These are phyloP conservation scores for Elachura formosa DNA, from an alignment of 2,113 vertebrate species.

Conservation along the genomic window DNA sequence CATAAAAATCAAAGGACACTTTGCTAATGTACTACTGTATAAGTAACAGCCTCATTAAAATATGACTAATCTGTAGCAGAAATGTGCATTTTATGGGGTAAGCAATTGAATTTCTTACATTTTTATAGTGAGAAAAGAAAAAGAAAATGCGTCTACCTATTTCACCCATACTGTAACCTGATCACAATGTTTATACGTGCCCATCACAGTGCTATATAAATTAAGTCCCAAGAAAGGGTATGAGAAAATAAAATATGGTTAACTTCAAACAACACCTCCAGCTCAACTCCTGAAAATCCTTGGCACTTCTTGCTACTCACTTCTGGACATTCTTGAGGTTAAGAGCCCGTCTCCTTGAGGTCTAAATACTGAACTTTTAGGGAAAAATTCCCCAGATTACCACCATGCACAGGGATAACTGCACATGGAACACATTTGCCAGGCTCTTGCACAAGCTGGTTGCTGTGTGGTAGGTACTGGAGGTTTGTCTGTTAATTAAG, in stretches of 20 bases:
- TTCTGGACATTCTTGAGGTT: background rate
- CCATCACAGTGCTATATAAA: conserved; percentile 60
- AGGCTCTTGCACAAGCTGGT: background rate
- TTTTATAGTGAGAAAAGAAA: conserved; percentile 50
- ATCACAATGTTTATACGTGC: conserved; percentile 69
- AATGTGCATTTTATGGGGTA: conserved; percentile 41
- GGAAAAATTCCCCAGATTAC: background rate
- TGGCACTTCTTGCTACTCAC: background rate
- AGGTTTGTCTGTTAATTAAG: background rate
- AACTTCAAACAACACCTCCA: conserved; percentile 76
- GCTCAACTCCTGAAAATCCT: conserved; percentile 61
- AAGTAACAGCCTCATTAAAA: conserved; percentile 65
- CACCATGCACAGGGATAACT: background rate
- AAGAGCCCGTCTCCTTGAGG: background rate
- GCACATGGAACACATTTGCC: background rate
- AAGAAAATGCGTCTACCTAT: conserved; percentile 48
- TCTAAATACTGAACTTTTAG: background rate
- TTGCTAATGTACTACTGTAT: conserved; percentile 63
- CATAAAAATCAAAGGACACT: conserved; percentile 66
- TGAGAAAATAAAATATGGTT: conserved; percentile 69
- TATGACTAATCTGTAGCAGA: conserved; percentile 4
- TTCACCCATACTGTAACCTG: conserved; percentile 41
- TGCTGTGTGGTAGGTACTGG: background rate
- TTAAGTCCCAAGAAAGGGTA: conserved; percentile 57
- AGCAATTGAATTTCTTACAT: conserved; percentile 49